Evolutionary conservation across 2,888 invertebrate genomes (phyloP), one percentile per base, ranked within the genome.

Genomic region (Megalurothrips usitatus): DNA sequence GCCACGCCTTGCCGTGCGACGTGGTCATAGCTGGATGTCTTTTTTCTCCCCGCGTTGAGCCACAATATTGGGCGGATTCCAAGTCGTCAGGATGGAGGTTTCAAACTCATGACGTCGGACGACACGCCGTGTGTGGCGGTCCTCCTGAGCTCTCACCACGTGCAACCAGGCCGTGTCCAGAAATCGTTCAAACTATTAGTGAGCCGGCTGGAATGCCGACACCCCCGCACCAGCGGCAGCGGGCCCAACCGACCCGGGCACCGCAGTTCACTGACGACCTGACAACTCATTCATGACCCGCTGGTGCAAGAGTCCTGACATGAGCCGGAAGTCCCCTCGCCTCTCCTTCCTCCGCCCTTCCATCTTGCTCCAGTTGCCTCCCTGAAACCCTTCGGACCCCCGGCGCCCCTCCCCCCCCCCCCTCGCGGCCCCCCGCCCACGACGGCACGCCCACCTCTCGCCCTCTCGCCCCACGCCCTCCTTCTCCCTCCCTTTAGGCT

Each of bases 281-380:
- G 58, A 58, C 58, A 2, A 19, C 58, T 58, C 19, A 58, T 19
- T 58, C 58, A 58, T 58, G 58, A n/a, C n/a, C 14, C 58, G 17
- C 14, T 58, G 58, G 58, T 58, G 58, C 58, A 58, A 58, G 58
- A 17, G 58, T 17, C 11, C 10, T 12, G 68, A 75, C 26, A 26
- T 75, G 26, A 26, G 23, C 26, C 68, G 68, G 68, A 75, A 75
- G 9, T 75, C 23, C 26, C 26, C 17, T 17, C 10, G 12, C 9
- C 26, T 10, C 26, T 26, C 68, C 68, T 23, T 23, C 68, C 68
- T 11, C 23, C n/a, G 0, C 11, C 23, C 68, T 26, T 75, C 58
- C n/a, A 58, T n/a, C 58, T 26, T 26, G 68, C 68, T 75, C 68
- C 23, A 75, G 68, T 75, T 75, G 58, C 17, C 58, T 58, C 58